A percentile compares a stretch with the other conserved stretches of the same genome.
Evolutionary conservation across 2,113 vertebrate species (phyloP).

Genomic region (Cyprinodon brontotheroides): DNA sequence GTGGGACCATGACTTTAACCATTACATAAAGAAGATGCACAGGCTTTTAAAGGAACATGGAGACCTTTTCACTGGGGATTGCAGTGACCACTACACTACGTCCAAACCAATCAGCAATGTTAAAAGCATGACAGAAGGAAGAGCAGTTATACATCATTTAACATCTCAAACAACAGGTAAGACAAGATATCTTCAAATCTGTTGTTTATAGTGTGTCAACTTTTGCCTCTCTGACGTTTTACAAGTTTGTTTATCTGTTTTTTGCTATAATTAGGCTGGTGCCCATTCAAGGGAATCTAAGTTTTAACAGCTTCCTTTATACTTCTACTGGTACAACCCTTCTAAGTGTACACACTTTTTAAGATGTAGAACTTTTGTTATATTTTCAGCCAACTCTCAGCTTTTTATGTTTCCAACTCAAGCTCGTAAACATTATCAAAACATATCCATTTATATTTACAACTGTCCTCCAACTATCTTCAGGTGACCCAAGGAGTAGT

Average conservation of each 20-base stretch:
- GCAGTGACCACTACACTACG: conserved; percentile 80
- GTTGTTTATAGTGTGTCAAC: background rate
- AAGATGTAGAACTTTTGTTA: background rate
- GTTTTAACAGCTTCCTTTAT: no score
- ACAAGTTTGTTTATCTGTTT: background rate
- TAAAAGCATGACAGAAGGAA: conserved; percentile 78
- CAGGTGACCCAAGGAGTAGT: no score
- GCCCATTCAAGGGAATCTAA: background rate
- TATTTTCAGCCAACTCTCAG: background rate
- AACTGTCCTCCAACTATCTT: no score
- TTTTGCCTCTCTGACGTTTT: background rate
- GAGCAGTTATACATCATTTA: conserved; percentile 65
- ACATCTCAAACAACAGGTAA: conserved; percentile 64
- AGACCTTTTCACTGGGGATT: conserved; percentile 85
- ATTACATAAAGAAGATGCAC: conserved; percentile 91
- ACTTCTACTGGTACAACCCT: background rate
- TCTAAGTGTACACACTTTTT: background rate
- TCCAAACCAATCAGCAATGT: conserved; percentile 79
- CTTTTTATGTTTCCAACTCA: background rate
- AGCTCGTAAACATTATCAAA: background rate
- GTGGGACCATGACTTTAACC: conserved; percentile 83
- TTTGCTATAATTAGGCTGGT: background rate
- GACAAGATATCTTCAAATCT: background rate
- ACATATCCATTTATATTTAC: background rate
- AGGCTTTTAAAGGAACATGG: conserved; percentile 89